These are phyloP conservation scores for Megalops atlanticus DNA, from an alignment of 2,113 vertebrate species.

Conservation along the genomic window DNA sequence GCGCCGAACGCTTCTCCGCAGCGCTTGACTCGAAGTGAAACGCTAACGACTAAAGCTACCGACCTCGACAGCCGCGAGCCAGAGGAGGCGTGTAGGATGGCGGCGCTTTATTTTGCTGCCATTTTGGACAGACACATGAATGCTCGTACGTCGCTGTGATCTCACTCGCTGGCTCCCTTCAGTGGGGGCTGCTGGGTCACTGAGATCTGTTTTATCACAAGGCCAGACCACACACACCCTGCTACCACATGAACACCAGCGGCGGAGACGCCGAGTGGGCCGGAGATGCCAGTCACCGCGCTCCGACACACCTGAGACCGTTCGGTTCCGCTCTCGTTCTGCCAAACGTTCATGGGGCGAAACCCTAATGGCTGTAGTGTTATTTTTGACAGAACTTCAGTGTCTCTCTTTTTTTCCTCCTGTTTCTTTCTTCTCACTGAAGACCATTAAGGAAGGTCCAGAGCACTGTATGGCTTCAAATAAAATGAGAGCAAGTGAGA, in stretches of 20 bases:
- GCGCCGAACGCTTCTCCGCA: not conserved
- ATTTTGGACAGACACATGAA: not conserved
- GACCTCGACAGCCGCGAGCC: not conserved
- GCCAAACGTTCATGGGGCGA: conserved; percentile 64
- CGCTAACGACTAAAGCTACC: not conserved
- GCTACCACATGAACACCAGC: conserved; percentile 46
- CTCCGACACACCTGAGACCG: conserved; percentile 50
- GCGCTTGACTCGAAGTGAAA: not conserved
- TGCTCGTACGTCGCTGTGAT: not conserved
- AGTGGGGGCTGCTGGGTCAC: not conserved
- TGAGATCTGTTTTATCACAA: conserved; percentile 3
- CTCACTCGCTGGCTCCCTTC: not conserved
- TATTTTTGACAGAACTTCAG: conserved; percentile 61
- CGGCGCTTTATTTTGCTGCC: not conserved
- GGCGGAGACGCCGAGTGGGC: conserved; percentile 47
- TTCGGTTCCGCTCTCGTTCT: conserved; percentile 32
- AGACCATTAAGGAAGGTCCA: conserved; percentile 65
- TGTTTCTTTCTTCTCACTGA: conserved; percentile 54
- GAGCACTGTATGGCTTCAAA: conserved; percentile 60
- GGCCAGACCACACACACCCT: not conserved
- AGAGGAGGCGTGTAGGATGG: not conserved
- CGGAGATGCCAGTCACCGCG: conserved; percentile 51
- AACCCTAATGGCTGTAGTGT: conserved; percentile 68
- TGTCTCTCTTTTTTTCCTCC: conserved; percentile 9
- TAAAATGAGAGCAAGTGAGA: conserved; percentile 74